Evolutionary conservation across 2,888 invertebrate genomes (phyloP).

Genomic region (Tuta absoluta): DNA sequence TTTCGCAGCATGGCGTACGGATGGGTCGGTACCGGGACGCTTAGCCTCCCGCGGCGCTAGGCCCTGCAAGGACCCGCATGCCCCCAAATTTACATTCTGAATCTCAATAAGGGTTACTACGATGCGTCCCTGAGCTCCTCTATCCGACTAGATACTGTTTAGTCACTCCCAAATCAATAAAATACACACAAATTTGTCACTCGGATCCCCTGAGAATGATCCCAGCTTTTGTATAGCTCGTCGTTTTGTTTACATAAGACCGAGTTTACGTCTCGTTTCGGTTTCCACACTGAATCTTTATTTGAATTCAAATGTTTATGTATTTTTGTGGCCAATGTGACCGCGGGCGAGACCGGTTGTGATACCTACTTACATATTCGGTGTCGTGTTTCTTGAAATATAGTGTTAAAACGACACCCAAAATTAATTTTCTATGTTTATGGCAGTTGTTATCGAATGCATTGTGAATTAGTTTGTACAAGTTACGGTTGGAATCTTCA

Average conservation of each 20-base stretch:
- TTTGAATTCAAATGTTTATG: conserved; percentile 30
- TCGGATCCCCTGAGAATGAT: conserved; percentile 47
- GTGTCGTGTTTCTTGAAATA: conserved; percentile 36
- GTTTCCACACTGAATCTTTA: conserved; percentile 41
- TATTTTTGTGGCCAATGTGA: conserved; percentile 27
- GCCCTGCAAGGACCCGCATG: conserved; percentile 58
- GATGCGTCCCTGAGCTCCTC: conserved; percentile 41
- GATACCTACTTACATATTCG: conserved; percentile 19
- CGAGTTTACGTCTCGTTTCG: conserved; percentile 37
- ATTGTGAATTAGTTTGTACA: conserved; percentile 21
- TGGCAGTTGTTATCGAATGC: conserved; percentile 25
- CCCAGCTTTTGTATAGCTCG: conserved; percentile 42
- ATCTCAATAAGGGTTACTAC: conserved; percentile 58
- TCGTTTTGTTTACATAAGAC: conserved; percentile 54
- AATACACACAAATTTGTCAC: conserved; percentile 56
- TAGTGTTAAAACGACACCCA: conserved; percentile 36
- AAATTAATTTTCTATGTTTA: conserved; percentile 35
- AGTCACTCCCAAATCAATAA: conserved; percentile 61
- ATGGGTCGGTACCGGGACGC: conserved; percentile 62
- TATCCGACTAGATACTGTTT: conserved; percentile 51
- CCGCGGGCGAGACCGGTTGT: conserved; percentile 25
- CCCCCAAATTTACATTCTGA: conserved; percentile 70
- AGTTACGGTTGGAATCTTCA: conserved; percentile 24
- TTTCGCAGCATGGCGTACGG: conserved; percentile 74
- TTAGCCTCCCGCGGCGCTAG: conserved; percentile 61